Evolutionary conservation across 2,888 invertebrate species (phyloP).

Genomic region (Leptinotarsa peninsularis): DNA sequence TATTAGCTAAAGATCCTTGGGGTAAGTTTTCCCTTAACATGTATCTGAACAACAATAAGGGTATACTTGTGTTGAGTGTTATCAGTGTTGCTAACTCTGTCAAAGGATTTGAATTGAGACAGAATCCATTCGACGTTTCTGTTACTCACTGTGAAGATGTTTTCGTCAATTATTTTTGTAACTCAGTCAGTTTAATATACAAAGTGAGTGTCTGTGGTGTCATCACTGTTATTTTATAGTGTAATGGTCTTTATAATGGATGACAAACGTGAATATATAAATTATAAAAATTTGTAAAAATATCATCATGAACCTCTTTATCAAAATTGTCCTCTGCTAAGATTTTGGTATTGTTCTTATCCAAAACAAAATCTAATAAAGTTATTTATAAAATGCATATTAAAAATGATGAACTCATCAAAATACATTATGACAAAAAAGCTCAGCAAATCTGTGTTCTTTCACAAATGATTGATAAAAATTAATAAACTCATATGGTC

Average conservation of each 20-base stretch:
- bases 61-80: neutral
- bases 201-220: neutral
- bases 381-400: too few relatives aligned
- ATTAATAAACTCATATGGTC: too few relatives aligned
- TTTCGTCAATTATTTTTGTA: neutral
- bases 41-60: neutral
- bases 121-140: constrained; percentile 9
- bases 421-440: too few relatives aligned
- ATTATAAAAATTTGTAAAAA: too few relatives aligned
- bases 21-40: constrained; percentile 69
- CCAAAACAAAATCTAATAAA: too few relatives aligned
- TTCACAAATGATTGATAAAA: too few relatives aligned
- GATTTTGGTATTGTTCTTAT: too few relatives aligned
- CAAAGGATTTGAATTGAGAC: constrained; percentile 15
- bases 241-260: constrained; percentile 16
- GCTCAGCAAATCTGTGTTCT: too few relatives aligned
- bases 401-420: too few relatives aligned
- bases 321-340: too few relatives aligned
- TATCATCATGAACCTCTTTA: too few relatives aligned
- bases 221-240: neutral
- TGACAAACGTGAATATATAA: constrained; percentile 29
- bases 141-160: constrained; percentile 4
- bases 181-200: neutral
- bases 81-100: constrained; percentile 38
- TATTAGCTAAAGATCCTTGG: constrained; percentile 97